Conservation (phyloP, 1,140 invertebrate species). For the Zaprionus kolodkinae region DNA sequence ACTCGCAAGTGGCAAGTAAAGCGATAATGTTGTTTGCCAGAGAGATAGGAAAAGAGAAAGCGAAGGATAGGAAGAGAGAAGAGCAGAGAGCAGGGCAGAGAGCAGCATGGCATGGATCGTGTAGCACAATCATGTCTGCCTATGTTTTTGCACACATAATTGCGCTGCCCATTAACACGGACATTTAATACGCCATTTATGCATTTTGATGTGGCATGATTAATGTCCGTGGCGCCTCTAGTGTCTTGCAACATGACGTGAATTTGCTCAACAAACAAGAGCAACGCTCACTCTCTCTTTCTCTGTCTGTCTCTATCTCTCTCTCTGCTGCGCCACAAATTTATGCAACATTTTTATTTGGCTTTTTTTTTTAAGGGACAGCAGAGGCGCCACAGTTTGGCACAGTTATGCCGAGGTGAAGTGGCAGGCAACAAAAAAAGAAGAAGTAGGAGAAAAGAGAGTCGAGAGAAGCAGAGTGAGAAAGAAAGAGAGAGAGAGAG, state of each 20-base stretch:
- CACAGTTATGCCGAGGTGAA: slow-evolving; percentile 22
- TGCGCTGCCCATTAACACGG: slow-evolving; percentile 59
- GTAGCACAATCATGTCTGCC: background rate
- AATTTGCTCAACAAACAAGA: slow-evolving; percentile 68
- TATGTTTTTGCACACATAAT: slow-evolving; percentile 33
- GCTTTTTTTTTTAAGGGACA: background rate
- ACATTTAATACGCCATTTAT: slow-evolving; percentile 66
- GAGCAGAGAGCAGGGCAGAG: background rate
- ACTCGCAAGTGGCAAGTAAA: slow-evolving; percentile 17
- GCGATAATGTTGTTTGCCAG: slow-evolving; percentile 33
- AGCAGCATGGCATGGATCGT: slow-evolving; percentile 24
- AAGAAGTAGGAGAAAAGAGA: background rate
- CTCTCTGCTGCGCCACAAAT: slow-evolving; percentile 20
- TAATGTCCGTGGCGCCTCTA: slow-evolving; percentile 62
- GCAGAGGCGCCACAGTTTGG: background rate
- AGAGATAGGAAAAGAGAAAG: background rate
- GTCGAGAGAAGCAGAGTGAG: background rate
- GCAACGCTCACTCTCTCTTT: background rate
- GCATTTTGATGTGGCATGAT: slow-evolving; percentile 73
- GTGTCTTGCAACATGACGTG: slow-evolving; percentile 63
- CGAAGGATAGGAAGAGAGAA: background rate
- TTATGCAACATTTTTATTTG: slow-evolving; percentile 24
- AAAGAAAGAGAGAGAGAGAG: too few species aligned
- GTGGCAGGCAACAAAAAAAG: slow-evolving; percentile 3
- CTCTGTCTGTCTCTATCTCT: background rate